These are phyloP conservation scores for Uloborus plumipes DNA, from an alignment of 2,888 invertebrate species.

Conservation along the genomic window DNA sequence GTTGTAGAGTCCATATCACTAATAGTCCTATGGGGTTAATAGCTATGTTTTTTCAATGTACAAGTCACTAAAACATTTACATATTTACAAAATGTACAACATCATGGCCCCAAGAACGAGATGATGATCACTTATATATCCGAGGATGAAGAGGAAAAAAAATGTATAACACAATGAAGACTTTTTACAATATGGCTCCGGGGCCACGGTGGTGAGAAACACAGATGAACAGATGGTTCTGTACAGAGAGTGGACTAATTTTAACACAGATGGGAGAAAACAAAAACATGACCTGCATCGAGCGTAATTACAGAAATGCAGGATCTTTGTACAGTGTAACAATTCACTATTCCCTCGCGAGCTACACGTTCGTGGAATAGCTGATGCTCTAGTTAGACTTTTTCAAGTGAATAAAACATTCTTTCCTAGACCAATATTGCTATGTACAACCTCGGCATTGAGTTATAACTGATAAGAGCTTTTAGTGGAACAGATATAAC, in stretches of 20 bases:
- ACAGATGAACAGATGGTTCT: constrained; percentile 51
- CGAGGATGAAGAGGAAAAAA: constrained; percentile 15
- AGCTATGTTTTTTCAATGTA: constrained; percentile 60
- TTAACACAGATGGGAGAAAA: constrained; percentile 44
- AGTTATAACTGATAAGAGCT: no score
- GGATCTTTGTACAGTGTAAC: constrained; percentile 14
- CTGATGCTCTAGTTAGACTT: not conserved
- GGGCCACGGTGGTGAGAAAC: constrained; percentile 40
- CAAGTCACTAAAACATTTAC: constrained; percentile 62
- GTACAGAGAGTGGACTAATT: constrained; percentile 57
- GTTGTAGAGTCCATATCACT: constrained; percentile 60
- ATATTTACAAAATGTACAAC: constrained; percentile 65
- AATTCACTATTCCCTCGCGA: not conserved
- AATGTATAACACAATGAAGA: constrained; percentile 33
- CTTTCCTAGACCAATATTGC: constrained; percentile 4
- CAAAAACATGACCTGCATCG: constrained; percentile 49
- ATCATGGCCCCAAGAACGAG: constrained; percentile 37
- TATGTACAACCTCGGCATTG: constrained; percentile 1
- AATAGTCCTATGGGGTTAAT: constrained; percentile 61
- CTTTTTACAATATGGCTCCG: constrained; percentile 55
- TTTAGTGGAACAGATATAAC: no score
- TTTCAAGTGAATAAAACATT: constrained; percentile 6
- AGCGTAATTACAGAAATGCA: constrained; percentile 31
- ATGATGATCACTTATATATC: constrained; percentile 21
- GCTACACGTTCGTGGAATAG: constrained; percentile 1